Evolutionary conservation across 2,113 vertebrate species (phyloP), one percentile per base, ranked within the genome.

Genomic region (Grantiella picta): DNA sequence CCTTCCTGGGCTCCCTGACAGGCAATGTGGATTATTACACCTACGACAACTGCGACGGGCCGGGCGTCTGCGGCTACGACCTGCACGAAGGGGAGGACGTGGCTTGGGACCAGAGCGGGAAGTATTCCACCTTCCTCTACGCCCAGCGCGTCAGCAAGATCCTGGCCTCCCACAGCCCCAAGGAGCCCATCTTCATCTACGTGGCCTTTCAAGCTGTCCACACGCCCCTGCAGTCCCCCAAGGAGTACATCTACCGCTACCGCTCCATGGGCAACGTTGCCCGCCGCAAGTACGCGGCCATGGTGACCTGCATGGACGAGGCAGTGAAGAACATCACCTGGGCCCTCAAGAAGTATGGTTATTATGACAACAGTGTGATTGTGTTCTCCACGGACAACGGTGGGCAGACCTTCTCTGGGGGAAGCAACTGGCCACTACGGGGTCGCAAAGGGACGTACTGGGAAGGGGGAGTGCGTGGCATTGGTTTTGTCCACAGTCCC

Each of bases 381-480:
- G 97, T 99, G 71, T 99, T 99, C 97, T 99, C 99, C 68, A 99
- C 99, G 0, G 99, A 99, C 90, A 99, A 99, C 0, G 99, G 99
- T 0, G 99, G 99, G 33, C 99, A 99, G 94, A 99, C 99, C 5
- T 98, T 99, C 84, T 99, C 99, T 0, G 99, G 99, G 2, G 99
- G 99, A 54, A 99, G 98, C 95, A 99, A 99, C 95, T 99, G 99
- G 99, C 99, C 99, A 0, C 98, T 99, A 14, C 97, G 99, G 54
- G 99, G 99, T 33, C 99, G 99, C 57, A 99, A 99, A 96, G 99
- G 99, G 63, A 99, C 99, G 0, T 99, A 99, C 79, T 99, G 99
- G 99, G 99, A 99, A 93, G 99, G 99, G 2, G 99, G 99, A 1
- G 96, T 99, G 45, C 98, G 99, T 9, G 99, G 99, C 47, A 97